Conservation (phyloP, 2,113 vertebrate species). For the Aptenodytes forsteri region DNA sequence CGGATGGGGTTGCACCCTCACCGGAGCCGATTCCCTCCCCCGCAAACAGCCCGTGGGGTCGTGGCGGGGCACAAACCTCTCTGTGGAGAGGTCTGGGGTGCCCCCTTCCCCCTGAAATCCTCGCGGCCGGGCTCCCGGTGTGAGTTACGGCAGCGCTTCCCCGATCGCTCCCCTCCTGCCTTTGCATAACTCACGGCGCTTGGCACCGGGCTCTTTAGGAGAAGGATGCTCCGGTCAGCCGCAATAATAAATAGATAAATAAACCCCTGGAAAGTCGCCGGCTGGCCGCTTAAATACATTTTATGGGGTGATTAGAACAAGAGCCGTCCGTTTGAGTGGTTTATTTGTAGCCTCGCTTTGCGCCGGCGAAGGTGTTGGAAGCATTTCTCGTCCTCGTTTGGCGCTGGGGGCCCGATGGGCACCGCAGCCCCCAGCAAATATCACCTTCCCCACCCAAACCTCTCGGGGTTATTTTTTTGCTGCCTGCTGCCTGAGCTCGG, state of each 20-base stretch:
- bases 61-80: neutral
- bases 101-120: neutral
- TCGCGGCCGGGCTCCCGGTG: rapidly evolving
- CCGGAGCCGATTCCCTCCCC: too few species aligned
- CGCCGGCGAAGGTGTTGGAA: neutral
- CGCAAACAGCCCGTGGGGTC: rapidly evolving
- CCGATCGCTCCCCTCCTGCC: neutral
- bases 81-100: neutral
- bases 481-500: rapidly evolving
- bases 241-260: neutral
- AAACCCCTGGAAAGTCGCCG: slow-evolving; percentile 5
- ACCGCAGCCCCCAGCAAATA: neutral
- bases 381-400: neutral
- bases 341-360: slow-evolving; percentile 5
- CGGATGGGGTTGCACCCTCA: neutral
- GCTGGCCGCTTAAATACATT: neutral
- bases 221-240: slow-evolving; percentile 27
- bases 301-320: slow-evolving; percentile 31
- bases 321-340: neutral
- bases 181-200: slow-evolving; percentile 13
- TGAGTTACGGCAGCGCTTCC: neutral
- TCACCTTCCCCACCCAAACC: neutral
- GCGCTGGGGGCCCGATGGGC: rapidly evolving
- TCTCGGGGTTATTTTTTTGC: too few species aligned
- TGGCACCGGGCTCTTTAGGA: slow-evolving; percentile 32